Evolutionary conservation across 53 echinoderm and acorn worm genomes (phyloP).

Genomic region (Crossaster papposus): DNA sequence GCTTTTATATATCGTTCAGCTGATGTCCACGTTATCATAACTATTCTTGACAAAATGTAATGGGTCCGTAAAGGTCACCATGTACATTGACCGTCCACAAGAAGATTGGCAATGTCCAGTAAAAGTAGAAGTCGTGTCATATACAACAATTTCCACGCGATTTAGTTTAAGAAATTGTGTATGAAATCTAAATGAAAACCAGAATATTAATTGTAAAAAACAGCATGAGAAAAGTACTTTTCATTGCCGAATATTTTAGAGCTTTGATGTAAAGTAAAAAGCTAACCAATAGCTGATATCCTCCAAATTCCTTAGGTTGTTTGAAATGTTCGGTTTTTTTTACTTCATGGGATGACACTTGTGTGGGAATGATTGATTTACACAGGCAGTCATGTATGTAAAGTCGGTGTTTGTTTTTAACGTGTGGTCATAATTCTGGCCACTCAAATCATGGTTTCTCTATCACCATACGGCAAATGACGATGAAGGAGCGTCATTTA

Average conservation of each 20-base stretch:
- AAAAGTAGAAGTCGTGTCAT: too few relatives aligned
- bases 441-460: slow-evolving; percentile 23
- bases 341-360: background rate
- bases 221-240: too few relatives aligned
- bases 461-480: slow-evolving; percentile 17
- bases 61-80: background rate
- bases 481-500: background rate
- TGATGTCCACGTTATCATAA: background rate
- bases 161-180: too few relatives aligned
- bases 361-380: background rate
- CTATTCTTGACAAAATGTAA: background rate
- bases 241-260: too few relatives aligned
- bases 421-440: background rate
- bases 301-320: too few relatives aligned
- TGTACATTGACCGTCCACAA: background rate
- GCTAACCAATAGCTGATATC: too few relatives aligned
- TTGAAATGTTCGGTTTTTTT: background rate
- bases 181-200: too few relatives aligned
- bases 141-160: too few relatives aligned
- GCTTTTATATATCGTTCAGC: too few relatives aligned
- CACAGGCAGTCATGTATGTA: background rate
- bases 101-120: background rate
- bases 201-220: too few relatives aligned
- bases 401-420: background rate
- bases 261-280: too few relatives aligned